Percentiles rank a stretch among this genome's conserved stretches.
Evolutionary conservation across 2,113 vertebrate species (phyloP).

Genomic region (Melierax canorus): DNA sequence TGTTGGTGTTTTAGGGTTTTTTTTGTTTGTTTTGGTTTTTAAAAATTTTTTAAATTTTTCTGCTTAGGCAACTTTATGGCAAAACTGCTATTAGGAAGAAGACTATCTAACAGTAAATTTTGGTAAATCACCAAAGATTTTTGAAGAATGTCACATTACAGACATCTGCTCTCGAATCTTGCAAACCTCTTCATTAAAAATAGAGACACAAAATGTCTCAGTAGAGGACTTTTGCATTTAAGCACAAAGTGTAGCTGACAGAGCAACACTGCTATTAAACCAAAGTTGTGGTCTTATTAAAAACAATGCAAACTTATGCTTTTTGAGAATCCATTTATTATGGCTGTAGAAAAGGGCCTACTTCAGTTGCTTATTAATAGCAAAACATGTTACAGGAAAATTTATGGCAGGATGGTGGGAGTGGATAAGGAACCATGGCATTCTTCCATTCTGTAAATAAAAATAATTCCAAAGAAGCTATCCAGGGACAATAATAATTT

Average conservation of each 20-base stretch:
- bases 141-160: constrained; percentile 16
- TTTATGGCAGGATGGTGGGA: neutral
- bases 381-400: neutral
- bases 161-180: constrained; percentile 35
- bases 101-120: neutral
- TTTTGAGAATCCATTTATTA: neutral
- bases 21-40: too few species aligned
- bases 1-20: too few species aligned
- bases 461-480: neutral
- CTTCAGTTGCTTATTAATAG: neutral
- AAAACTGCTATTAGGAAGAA: neutral
- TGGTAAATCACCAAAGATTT: neutral
- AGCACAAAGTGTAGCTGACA: neutral
- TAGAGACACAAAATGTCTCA: neutral
- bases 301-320: neutral
- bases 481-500: neutral
- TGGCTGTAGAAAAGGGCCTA: neutral
- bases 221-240: neutral
- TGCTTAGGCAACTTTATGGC: neutral
- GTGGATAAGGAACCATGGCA: neutral
- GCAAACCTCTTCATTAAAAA: neutral
- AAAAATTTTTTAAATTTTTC: neutral
- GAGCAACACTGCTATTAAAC: neutral
- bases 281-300: neutral
- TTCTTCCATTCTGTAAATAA: neutral